These are phyloP conservation scores for Pristionchus entomophagus DNA, from an alignment of 2,888 invertebrate species.

Conservation along the genomic window DNA sequence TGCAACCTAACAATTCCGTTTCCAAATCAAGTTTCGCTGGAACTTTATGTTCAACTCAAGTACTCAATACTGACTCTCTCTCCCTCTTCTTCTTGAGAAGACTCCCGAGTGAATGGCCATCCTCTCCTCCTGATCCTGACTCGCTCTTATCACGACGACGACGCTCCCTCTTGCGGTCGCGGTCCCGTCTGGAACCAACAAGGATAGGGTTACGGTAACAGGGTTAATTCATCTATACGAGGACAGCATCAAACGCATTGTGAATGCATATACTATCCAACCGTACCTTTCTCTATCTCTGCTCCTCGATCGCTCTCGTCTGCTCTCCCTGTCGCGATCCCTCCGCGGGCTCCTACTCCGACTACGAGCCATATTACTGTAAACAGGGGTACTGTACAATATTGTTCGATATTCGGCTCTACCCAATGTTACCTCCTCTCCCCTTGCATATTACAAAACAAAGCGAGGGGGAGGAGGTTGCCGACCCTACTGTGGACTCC, in stretches of 20 bases:
- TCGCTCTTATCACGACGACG: not conserved
- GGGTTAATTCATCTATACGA: not conserved
- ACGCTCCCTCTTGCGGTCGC: conserved; percentile 19
- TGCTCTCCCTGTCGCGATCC: conserved; percentile 43
- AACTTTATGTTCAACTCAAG: too few species aligned
- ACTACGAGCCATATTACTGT: conserved; percentile 40
- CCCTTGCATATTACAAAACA: too few species aligned
- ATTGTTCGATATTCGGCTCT: not conserved
- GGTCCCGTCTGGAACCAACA: conserved; percentile 15
- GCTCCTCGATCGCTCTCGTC: conserved; percentile 43
- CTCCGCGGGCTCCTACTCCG: conserved; percentile 41
- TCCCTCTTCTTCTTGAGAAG: conserved; percentile 48
- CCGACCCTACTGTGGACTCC: too few species aligned
- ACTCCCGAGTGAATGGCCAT: conserved; percentile 46
- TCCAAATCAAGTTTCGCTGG: too few species aligned
- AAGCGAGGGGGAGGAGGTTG: too few species aligned
- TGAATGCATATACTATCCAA: not conserved
- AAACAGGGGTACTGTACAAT: not conserved
- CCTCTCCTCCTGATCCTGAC: not conserved
- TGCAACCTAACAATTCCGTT: too few species aligned
- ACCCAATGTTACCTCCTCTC: too few species aligned
- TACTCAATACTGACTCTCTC: conserved; percentile 15
- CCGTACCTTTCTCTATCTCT: conserved; percentile 37
- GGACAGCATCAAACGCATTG: not conserved
- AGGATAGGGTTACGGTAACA: conserved; percentile 25